Evolutionary conservation across 2,888 invertebrate genomes (phyloP).

Genomic region (Scelioninae gen. 1): DNA sequence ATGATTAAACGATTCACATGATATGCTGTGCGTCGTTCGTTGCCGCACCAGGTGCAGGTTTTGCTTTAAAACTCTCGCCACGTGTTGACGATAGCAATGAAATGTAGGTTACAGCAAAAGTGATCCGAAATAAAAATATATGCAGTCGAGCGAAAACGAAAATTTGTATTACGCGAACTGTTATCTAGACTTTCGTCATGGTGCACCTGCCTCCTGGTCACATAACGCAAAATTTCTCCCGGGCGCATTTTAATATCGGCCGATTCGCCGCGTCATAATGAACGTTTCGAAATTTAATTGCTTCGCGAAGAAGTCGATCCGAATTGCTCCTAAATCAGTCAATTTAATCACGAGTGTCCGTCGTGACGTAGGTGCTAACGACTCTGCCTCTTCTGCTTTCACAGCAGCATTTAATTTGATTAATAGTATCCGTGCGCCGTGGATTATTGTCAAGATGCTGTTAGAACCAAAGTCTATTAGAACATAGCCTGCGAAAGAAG

Average conservation of each 20-base stretch:
- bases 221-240: constrained; percentile 20
- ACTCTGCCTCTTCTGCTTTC: constrained; percentile 50
- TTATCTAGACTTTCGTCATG: no score
- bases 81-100: constrained; percentile 55
- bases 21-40: constrained; percentile 54
- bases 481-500: no score
- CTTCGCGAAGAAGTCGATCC: constrained; percentile 26
- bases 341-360: constrained; percentile 54
- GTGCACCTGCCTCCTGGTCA: no score
- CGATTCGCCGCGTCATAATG: constrained; percentile 22
- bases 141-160: constrained; percentile 15
- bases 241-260: constrained; percentile 41
- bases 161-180: constrained; percentile 21
- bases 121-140: constrained; percentile 40
- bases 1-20: constrained; percentile 58
- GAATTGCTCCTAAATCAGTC: constrained; percentile 52
- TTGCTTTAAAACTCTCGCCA: constrained; percentile 63
- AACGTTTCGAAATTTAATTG: constrained; percentile 52
- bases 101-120: constrained; percentile 63
- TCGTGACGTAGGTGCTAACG: constrained; percentile 60
- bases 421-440: constrained; percentile 34
- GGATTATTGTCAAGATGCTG: constrained; percentile 53
- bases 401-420: constrained; percentile 52
- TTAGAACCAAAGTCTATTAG: constrained; percentile 34
- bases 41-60: constrained; percentile 61